These are phyloP conservation scores for Linepithema humile DNA, from an alignment of 1,140 invertebrate genomes.

Conservation along the genomic window DNA sequence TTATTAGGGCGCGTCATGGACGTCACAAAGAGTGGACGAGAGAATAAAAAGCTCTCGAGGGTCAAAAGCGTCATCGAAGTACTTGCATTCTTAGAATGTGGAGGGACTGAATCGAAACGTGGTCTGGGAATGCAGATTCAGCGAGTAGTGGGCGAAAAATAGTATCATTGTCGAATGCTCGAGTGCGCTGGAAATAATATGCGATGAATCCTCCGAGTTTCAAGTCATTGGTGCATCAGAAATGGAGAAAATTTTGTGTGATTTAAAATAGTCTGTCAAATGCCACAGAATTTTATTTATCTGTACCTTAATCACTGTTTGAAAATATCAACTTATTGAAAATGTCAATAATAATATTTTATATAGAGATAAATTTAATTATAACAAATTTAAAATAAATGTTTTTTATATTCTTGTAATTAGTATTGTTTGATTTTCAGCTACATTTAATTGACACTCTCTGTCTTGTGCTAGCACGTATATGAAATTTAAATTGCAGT, in stretches of 20 bases:
- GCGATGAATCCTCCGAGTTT: not conserved
- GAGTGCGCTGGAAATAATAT: conserved; percentile 6
- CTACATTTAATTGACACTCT: not conserved
- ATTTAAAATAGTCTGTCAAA: not conserved
- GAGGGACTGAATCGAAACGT: not conserved
- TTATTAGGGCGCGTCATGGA: conserved; percentile 32
- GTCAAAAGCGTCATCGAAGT: conserved; percentile 54
- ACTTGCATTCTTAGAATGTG: conserved; percentile 2
- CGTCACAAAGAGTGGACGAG: conserved; percentile 3
- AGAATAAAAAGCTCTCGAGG: conserved; percentile 52
- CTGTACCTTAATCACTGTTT: not conserved
- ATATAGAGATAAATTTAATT: not conserved
- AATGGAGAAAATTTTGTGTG: not conserved
- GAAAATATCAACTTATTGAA: not conserved
- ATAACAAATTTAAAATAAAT: not conserved
- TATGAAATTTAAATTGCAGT: conserved; percentile 5
- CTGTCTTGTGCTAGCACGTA: not conserved
- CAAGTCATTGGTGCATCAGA: conserved; percentile 1
- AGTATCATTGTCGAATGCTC: conserved; percentile 5
- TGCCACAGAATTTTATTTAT: not conserved
- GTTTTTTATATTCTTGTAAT: not conserved
- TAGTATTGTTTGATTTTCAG: not conserved
- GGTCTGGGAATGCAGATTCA: conserved; percentile 53
- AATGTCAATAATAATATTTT: not conserved
- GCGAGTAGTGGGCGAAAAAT: conserved; percentile 11